Conservation (phyloP, 92 coral and sea anemone species). For the Meandrina meandrites region DNA sequence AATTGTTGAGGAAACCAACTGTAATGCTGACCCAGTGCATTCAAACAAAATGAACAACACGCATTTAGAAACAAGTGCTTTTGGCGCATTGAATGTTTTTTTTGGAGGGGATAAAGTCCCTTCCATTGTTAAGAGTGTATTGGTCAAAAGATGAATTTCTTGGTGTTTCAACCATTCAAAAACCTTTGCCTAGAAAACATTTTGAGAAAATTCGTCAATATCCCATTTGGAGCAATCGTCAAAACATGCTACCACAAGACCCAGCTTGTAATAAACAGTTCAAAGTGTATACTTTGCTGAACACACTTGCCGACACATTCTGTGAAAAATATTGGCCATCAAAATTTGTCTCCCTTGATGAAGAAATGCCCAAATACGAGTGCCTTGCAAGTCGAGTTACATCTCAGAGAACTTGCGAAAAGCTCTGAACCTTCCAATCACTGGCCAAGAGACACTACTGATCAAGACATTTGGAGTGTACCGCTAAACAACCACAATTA, state of each 20-base stretch:
- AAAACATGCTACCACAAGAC: conserved; percentile 14
- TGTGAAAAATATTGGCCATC: background rate
- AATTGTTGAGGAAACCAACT: conserved; percentile 18
- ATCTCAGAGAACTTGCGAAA: no score
- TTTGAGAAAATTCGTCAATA: conserved; percentile 20
- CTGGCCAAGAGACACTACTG: no score
- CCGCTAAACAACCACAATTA: no score
- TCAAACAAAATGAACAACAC: conserved; percentile 8
- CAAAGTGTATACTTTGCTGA: conserved; percentile 29
- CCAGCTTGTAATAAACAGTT: conserved; percentile 14
- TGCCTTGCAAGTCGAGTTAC: no score
- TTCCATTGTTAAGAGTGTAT: conserved; percentile 7
- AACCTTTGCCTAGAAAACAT: conserved; percentile 16
- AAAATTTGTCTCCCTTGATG: conserved; percentile 9
- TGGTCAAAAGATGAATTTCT: conserved; percentile 19
- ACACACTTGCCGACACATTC: background rate
- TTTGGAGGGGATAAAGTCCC: conserved; percentile 26
- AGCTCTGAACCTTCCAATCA: no score
- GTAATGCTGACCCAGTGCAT: conserved; percentile 7
- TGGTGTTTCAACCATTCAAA: conserved; percentile 18
- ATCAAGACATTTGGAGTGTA: no score
- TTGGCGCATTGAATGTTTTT: conserved; percentile 15
- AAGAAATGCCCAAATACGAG: conserved; percentile 41
- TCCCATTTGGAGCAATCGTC: conserved; percentile 16
- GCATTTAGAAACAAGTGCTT: conserved; percentile 28